These are phyloP conservation scores for Stichopus horrens DNA, from an alignment of 53 echinoderm and acorn worm genomes.

Conservation along the genomic window DNA sequence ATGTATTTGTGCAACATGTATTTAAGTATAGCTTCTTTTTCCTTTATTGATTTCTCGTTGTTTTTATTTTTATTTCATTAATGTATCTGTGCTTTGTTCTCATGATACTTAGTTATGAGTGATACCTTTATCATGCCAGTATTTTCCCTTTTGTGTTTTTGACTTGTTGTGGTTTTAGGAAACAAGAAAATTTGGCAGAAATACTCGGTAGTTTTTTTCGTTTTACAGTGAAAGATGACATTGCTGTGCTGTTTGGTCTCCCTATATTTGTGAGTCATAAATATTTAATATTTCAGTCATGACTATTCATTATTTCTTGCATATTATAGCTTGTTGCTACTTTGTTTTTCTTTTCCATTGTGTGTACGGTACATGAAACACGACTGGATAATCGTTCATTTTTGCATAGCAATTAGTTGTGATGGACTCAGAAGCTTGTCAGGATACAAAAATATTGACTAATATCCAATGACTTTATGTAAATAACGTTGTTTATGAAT, in stretches of 20 bases:
- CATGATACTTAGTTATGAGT: neutral
- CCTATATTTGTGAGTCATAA: conserved; percentile 30
- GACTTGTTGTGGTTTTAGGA: conserved; percentile 28
- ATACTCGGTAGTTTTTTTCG: conserved; percentile 1
- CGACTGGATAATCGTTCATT: neutral
- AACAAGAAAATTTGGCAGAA: neutral
- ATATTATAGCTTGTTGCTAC: neutral
- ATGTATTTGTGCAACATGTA: conserved; percentile 37
- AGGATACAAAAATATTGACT: conserved; percentile 4
- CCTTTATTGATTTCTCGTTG: neutral
- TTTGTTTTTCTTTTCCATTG: neutral
- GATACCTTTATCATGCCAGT: neutral
- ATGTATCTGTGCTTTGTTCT: neutral
- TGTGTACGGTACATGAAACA: neutral
- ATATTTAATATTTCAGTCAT: neutral
- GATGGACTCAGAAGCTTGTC: neutral
- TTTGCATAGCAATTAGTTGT: conserved; percentile 2
- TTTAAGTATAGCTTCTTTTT: conserved; percentile 10
- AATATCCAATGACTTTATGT: conserved; percentile 19
- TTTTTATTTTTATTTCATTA: no score
- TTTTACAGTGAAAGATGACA: neutral
- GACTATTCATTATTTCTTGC: conserved; percentile 6
- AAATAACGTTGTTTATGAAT: conserved; percentile 33
- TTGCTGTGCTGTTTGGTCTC: conserved; percentile 41
- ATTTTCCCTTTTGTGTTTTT: conserved; percentile 1